phyloP scores from a whole-genome alignment of 2,888 invertebrate species.

The Azorinus chamasolen region DNA sequence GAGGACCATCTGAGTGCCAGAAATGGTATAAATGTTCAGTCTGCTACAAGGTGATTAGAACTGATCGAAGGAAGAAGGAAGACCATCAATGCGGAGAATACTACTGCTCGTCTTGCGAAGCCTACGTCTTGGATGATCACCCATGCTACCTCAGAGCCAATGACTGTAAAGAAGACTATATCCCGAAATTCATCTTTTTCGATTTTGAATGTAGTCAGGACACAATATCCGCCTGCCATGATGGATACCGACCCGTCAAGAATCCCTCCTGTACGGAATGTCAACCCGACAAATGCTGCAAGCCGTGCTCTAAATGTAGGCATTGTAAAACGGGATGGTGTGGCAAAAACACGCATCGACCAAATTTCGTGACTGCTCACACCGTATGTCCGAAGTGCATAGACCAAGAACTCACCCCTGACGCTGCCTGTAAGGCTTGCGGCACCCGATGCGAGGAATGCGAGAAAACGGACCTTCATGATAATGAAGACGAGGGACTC shows the following conservation, averaged over 20 bases:
- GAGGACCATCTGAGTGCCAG: neutral
- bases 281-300: slow-evolving; percentile 11
- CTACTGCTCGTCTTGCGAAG: slow-evolving; percentile 2
- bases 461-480: slow-evolving; percentile 7
- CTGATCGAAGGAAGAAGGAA: neutral
- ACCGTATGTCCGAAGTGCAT: slow-evolving; percentile 27
- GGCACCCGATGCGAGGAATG: slow-evolving; percentile 25
- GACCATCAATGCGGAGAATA: slow-evolving; percentile 13
- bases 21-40: slow-evolving; percentile 24
- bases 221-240: too few species aligned
- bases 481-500: slow-evolving; percentile 38
- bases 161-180: slow-evolving; percentile 12
- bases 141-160: slow-evolving; percentile 29
- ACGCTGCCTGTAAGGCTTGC: slow-evolving; percentile 30
- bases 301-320: slow-evolving; percentile 7
- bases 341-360: slow-evolving; percentile 25
- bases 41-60: slow-evolving; percentile 3
- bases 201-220: too few species aligned
- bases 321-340: slow-evolving; percentile 33
- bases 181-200: too few species aligned
- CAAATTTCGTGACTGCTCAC: slow-evolving; percentile 40
- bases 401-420: slow-evolving; percentile 15
- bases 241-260: neutral
- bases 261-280: slow-evolving; percentile 15
- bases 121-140: slow-evolving; percentile 16